phyloP scores from a whole-genome alignment of 2,113 vertebrate species.

The Oreamnos americanus region DNA sequence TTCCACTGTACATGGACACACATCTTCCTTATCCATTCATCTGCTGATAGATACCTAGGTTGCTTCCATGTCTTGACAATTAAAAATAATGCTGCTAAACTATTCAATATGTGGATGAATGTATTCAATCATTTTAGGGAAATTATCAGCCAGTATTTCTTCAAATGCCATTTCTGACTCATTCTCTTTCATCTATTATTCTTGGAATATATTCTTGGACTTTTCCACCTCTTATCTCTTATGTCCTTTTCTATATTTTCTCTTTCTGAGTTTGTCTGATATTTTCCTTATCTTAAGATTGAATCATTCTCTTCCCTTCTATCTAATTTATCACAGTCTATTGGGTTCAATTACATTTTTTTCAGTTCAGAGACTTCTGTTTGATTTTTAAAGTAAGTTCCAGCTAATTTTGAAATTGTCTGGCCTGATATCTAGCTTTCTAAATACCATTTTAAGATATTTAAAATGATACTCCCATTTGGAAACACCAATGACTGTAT shows the following conservation, averaged over 20 bases:
- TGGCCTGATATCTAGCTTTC: background rate
- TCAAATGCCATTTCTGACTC: background rate
- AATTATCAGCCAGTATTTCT: background rate
- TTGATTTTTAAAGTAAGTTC: background rate
- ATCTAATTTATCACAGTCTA: background rate
- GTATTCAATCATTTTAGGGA: background rate
- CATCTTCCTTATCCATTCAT: background rate
- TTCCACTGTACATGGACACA: accelerated
- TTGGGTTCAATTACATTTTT: background rate
- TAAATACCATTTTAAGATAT: background rate
- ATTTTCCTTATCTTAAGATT: background rate
- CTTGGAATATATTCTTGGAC: background rate
- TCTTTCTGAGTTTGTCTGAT: background rate
- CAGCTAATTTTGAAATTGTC: background rate
- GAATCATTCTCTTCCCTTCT: background rate
- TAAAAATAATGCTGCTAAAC: background rate
- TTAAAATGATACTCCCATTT: background rate
- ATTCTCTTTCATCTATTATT: background rate
- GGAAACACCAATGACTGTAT: background rate
- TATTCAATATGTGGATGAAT: background rate
- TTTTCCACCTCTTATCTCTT: background rate
- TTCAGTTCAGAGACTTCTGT: background rate
- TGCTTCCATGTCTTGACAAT: background rate
- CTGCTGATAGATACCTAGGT: no score
- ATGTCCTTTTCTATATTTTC: background rate